Conservation (phyloP, 2,113 vertebrate species). For the cattle (Bos taurus) region DNA sequence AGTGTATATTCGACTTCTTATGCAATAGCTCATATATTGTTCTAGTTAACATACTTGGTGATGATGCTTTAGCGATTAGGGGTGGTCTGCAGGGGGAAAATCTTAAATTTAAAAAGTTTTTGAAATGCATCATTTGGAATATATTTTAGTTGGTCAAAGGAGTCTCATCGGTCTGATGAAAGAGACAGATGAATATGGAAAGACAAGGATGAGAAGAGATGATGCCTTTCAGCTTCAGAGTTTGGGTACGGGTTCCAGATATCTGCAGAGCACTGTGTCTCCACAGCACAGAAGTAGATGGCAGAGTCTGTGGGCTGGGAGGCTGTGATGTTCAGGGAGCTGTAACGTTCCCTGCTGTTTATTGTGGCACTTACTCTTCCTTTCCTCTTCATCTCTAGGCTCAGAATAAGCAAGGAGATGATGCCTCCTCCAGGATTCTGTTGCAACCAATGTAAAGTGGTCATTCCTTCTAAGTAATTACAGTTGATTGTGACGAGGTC, state of each 20-base stretch:
- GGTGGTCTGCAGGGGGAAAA: not conserved
- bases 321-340: not conserved
- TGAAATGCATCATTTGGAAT: not conserved
- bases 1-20: not conserved
- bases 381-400: conserved; percentile 1
- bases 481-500: not conserved
- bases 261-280: not conserved
- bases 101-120: not conserved
- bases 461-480: not conserved
- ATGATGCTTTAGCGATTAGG: not conserved
- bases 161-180: not conserved
- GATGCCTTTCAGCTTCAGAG: not conserved
- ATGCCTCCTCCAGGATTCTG: not conserved
- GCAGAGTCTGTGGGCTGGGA: not conserved
- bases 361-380: not conserved
- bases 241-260: not conserved
- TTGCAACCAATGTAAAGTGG: not conserved
- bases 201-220: not conserved
- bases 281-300: not conserved
- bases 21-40: not conserved
- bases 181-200: not conserved
- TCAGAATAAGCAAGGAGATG: conserved; percentile 23
- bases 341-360: not conserved
- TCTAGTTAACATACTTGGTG: not conserved
- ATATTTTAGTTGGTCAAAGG: not conserved